phyloP scores from a whole-genome alignment of 2,888 invertebrate genomes.

The Leistus spinibarbis region DNA sequence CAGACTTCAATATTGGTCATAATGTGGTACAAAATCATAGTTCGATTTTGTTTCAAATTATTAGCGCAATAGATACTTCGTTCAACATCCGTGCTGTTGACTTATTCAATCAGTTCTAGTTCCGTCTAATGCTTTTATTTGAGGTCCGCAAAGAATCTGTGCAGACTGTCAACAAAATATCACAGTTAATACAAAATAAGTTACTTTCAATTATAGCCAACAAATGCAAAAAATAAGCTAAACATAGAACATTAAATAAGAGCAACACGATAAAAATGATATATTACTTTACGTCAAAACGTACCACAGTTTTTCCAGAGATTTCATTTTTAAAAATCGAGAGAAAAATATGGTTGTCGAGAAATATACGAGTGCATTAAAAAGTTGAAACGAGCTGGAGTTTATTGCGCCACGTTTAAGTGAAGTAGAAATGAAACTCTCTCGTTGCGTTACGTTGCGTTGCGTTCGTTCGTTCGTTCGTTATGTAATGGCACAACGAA shows the following conservation, averaged over 20 bases:
- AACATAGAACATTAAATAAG: not conserved
- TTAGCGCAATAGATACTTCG: not conserved
- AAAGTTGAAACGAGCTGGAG: slow-evolving; percentile 23
- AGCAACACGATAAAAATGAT: not conserved
- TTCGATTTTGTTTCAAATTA: not conserved
- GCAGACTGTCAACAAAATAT: no score
- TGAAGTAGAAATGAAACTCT: slow-evolving; percentile 20
- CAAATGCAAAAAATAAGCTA: not conserved
- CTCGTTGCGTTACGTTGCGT: no score
- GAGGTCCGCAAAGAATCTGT: no score
- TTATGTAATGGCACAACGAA: slow-evolving; percentile 30
- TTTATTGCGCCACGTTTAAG: slow-evolving; percentile 31
- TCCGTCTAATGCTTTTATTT: no score
- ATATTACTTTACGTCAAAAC: not conserved
- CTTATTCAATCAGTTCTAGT: no score
- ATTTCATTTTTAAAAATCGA: slow-evolving; percentile 13
- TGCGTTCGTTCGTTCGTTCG: no score
- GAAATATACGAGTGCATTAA: slow-evolving; percentile 24
- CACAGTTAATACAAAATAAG: no score
- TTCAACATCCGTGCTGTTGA: no score
- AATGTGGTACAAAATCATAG: no score
- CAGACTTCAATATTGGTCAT: not conserved
- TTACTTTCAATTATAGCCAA: not conserved
- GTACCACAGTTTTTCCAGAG: not conserved
- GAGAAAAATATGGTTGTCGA: slow-evolving; percentile 13